phyloP scores from a whole-genome alignment of 2,113 vertebrate species.

The Cheirogaleus medius region DNA sequence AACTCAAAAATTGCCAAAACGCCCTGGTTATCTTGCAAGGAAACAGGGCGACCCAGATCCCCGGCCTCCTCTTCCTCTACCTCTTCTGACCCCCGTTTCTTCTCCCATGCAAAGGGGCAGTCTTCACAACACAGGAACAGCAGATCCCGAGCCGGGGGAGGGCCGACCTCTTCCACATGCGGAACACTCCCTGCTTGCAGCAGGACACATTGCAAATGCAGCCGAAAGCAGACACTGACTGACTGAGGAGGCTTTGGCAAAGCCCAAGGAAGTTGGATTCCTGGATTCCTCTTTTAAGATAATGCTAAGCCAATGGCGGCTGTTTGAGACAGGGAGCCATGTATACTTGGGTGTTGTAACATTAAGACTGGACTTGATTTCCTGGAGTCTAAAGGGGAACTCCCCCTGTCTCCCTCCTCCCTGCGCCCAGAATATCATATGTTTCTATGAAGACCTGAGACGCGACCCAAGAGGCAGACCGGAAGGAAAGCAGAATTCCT shows the following conservation, averaged over 20 bases:
- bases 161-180: background rate
- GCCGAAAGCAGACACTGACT: background rate
- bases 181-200: background rate
- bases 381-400: background rate
- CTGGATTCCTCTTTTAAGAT: conserved; percentile 6
- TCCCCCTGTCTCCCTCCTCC: background rate
- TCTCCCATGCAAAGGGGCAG: background rate
- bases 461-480: background rate
- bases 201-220: background rate
- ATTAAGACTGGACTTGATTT: conserved; percentile 32
- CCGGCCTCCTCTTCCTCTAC: fast-evolving
- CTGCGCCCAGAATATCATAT: background rate
- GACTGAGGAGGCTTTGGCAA: conserved; percentile 15
- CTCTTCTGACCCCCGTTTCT: too few species aligned
- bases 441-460: background rate
- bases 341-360: background rate
- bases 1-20: background rate
- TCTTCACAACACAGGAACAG: too few species aligned
- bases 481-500: background rate
- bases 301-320: background rate
- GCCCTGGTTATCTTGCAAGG: background rate
- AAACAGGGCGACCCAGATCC: background rate
- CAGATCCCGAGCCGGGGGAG: fast-evolving
- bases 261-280: background rate
- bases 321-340: background rate